Conservation (phyloP, 2,797 vertebrate genomes). For the Peromyscus eremicus region DNA sequence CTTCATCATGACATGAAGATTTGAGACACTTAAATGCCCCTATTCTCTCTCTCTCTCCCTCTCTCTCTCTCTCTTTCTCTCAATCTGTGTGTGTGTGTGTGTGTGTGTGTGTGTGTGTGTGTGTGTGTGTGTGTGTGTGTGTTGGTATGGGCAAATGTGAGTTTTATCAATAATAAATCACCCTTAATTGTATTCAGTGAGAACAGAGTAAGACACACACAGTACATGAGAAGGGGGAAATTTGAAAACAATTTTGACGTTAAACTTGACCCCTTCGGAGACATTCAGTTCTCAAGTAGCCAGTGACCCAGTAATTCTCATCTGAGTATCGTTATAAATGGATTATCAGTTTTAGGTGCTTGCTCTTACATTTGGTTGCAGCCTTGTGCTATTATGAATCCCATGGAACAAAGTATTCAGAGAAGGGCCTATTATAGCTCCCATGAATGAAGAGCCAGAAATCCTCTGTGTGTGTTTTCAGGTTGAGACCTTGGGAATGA, state of each 20-base stretch:
- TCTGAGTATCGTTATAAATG: background rate
- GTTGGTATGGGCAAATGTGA: background rate
- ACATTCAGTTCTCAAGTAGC: conserved; percentile 57
- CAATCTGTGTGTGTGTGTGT: background rate
- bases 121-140: background rate
- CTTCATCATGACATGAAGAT: background rate
- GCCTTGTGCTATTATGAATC: background rate
- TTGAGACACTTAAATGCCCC: background rate
- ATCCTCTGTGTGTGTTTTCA: background rate
- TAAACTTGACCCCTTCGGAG: conserved; percentile 41
- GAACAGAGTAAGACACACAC: background rate
- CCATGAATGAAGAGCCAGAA: background rate
- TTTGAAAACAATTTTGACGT: conserved; percentile 38
- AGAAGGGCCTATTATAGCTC: background rate
- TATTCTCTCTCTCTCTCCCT: background rate
- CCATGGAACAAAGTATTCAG: background rate
- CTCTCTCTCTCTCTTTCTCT: background rate
- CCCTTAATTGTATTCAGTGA: conserved; percentile 11
- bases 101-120: background rate
- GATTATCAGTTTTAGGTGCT: background rate
- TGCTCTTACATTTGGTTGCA: background rate
- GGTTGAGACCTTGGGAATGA: background rate
- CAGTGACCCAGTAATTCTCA: conserved; percentile 23
- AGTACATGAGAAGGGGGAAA: background rate
- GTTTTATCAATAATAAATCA: background rate